Conservation (phyloP, 2,888 invertebrate genomes). For the Silvanus unidentatus region DNA sequence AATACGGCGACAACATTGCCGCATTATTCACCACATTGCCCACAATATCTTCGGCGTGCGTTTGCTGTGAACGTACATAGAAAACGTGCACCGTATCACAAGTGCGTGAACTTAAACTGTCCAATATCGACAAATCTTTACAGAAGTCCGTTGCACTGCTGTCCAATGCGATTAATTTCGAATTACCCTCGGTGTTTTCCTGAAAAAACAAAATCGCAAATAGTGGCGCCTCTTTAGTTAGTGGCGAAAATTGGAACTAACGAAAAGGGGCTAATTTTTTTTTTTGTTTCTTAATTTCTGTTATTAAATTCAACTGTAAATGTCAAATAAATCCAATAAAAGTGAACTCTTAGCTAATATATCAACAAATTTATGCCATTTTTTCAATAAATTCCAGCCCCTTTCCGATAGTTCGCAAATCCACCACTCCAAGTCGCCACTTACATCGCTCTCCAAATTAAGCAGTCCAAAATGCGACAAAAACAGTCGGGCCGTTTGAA, state of each 20-base stretch:
- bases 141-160: conserved; percentile 65
- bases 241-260: no score
- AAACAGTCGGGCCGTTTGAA: conserved; percentile 91
- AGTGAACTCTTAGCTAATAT: no score
- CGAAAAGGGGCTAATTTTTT: no score
- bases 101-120: conserved; percentile 80
- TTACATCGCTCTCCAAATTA: conserved; percentile 48
- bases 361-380: no score
- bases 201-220: conserved; percentile 9
- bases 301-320: no score
- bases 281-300: no score
- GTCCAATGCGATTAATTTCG: conserved; percentile 68
- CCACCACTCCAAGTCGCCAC: not conserved
- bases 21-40: conserved; percentile 55
- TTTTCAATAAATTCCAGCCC: no score
- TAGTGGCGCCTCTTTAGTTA: no score
- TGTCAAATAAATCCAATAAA: no score
- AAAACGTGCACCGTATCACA: conserved; percentile 91
- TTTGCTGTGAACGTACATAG: conserved; percentile 85
- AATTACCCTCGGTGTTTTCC: conserved; percentile 26
- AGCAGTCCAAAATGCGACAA: conserved; percentile 94
- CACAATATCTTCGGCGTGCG: conserved; percentile 70
- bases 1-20: conserved; percentile 49
- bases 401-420: no score
- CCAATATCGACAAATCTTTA: conserved; percentile 73